Conservation (phyloP, 2,888 invertebrate genomes). For the Cactoblastis cactorum region DNA sequence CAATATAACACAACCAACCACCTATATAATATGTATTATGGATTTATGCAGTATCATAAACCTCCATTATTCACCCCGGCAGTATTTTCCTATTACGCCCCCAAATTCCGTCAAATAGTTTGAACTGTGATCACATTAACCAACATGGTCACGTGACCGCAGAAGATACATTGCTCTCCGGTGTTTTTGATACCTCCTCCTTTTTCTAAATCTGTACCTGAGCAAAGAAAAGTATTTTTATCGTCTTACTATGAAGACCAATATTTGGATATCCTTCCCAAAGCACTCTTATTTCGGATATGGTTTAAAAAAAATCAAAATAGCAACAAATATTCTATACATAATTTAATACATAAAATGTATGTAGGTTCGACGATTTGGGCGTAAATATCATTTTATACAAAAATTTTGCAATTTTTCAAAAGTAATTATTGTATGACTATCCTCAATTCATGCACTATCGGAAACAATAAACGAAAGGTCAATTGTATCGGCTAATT, state of each 20-base stretch:
- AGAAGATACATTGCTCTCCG: constrained; percentile 51
- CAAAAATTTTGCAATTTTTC: not conserved
- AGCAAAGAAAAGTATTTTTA: no score
- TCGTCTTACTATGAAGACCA: no score
- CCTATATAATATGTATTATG: not conserved
- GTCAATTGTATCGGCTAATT: constrained; percentile 13
- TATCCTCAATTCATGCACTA: constrained; percentile 2
- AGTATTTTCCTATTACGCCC: constrained; percentile 37
- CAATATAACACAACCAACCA: not conserved
- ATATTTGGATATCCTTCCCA: no score
- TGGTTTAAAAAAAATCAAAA: no score
- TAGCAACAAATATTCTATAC: no score
- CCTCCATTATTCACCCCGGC: constrained; percentile 26
- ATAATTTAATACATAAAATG: no score
- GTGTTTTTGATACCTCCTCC: constrained; percentile 41
- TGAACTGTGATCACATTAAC: constrained; percentile 39
- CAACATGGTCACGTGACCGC: constrained; percentile 59
- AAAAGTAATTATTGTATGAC: constrained; percentile 5
- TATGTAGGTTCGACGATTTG: no score
- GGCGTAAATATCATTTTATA: no score
- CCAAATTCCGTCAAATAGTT: constrained; percentile 36
- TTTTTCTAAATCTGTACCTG: not conserved
- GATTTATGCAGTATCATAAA: constrained; percentile 18
- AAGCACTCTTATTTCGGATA: no score
- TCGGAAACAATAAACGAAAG: constrained; percentile 13